Evolutionary conservation across 1,140 invertebrate genomes (phyloP).

Genomic region (Drosophila tsacasi): DNA sequence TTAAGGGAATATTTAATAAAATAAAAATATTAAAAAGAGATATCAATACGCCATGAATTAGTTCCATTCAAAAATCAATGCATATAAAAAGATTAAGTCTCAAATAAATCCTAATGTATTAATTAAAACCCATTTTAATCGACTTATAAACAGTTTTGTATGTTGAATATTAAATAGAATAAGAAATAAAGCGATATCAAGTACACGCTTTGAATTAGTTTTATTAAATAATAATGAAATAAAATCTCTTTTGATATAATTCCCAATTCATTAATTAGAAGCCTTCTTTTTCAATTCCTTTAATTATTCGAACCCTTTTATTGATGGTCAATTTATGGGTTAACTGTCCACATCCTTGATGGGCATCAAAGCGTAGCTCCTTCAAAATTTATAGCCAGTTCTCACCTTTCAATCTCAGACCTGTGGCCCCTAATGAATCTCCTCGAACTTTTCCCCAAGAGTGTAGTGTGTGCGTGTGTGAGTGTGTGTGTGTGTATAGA

Average conservation of each 20-base stretch:
- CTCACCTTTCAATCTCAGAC: slow-evolving; percentile 49
- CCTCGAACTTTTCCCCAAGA: slow-evolving; percentile 18
- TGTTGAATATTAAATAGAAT: neutral
- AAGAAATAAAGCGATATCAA: neutral
- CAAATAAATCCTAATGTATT: neutral
- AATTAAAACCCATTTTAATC: neutral
- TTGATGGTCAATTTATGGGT: slow-evolving; percentile 3
- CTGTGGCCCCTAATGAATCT: slow-evolving; percentile 39
- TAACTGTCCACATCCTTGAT: slow-evolving; percentile 11
- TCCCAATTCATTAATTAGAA: neutral
- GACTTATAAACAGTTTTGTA: no score
- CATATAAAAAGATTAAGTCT: neutral
- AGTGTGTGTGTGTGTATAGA: neutral
- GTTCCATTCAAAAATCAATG: neutral
- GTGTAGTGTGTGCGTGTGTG: neutral
- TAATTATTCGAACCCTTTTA: neutral
- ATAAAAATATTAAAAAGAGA: neutral
- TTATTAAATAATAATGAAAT: neutral
- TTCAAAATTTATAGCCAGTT: slow-evolving; percentile 26
- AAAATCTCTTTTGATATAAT: neutral
- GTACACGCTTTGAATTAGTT: neutral
- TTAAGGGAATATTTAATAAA: neutral
- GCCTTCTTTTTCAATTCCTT: neutral
- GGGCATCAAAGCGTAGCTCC: neutral
- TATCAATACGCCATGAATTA: neutral